Base-by-base conservation (phyloP, 1,140 invertebrate species). In the Vanessa atalanta region DNA sequence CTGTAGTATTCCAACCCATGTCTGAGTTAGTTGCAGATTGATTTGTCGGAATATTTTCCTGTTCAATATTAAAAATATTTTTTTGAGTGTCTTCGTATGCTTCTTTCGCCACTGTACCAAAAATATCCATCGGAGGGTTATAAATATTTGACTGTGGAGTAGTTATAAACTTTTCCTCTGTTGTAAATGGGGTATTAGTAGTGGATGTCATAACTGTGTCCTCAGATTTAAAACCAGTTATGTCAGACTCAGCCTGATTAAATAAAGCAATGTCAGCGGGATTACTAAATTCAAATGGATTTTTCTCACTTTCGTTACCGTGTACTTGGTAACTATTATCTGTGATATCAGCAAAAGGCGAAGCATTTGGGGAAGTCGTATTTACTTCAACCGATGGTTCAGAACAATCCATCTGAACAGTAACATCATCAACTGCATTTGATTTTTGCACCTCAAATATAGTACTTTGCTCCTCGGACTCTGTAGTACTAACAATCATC, bases 351-450 rank as follows among this genome's bases (percentile, higher is more conserved):
- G 79, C 77, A 75, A 90, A 88, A 11, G 88, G 87, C 9, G 88
- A 88, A 16, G 82, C 81, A n/a, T 83, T 80, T 55, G 74, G 73
- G 23, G 79, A 69, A 37, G 74, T 3, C 53, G 68, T 55, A 1
- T 72, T 60, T 15, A 74, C 64, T 37, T 88, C 82, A 26, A 65
- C 67, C 8, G 77, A 61, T 1, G 84, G 80, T 72, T 92, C 90
- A 2, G 87, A 85, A 65, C 85, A 89, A 72, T 91, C 89, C 91
- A 91, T 93, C 5, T 86, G 83, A 7, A 81, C 79, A 50, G 69
- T 79, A 55, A 73, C 80, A 37, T 79, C 72, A 61, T 80, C 64
- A 20, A 76, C 71, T 9, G 69, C n/a, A 48, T 70, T 68, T 23
- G 47, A 43, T 20, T 51, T 47, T n/a, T 47, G 47, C 26, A 51